These are phyloP conservation scores for Agrilus cyanescens DNA, from an alignment of 2,888 invertebrate species.

Conservation along the genomic window DNA sequence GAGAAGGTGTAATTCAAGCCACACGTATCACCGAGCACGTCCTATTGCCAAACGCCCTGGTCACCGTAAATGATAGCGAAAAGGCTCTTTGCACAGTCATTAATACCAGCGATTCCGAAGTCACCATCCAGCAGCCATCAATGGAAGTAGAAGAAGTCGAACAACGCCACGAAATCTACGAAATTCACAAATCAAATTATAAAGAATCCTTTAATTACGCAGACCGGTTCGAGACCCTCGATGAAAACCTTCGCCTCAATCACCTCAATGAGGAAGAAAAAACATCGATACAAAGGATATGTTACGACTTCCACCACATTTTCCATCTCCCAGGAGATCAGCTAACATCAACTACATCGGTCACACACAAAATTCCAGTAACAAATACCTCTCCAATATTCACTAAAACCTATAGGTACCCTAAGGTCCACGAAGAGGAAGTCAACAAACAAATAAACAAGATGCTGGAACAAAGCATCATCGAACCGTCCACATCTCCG, in stretches of 20 bases:
- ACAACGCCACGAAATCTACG: no score
- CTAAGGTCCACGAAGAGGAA: conserved; percentile 22
- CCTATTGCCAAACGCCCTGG: no score
- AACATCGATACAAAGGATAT: conserved; percentile 3
- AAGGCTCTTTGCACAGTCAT: no score
- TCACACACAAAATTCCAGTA: conserved; percentile 25
- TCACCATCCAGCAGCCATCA: no score
- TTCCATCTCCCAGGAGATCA: conserved; percentile 13
- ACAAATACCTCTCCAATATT: conserved; percentile 20
- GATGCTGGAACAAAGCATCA: conserved; percentile 22
- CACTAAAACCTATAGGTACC: conserved; percentile 26
- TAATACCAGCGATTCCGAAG: no score
- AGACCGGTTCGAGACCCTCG: no score
- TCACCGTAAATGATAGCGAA: no score
- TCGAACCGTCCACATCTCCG: conserved; percentile 16
- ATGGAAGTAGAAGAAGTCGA: no score
- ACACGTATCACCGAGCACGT: no score
- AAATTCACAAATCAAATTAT: no score
- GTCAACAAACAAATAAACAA: conserved; percentile 24
- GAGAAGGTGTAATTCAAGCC: no score
- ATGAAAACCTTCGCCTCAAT: background rate
- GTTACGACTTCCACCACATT: conserved; percentile 7
- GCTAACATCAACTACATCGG: conserved; percentile 13
- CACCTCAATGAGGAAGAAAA: conserved; percentile 11
- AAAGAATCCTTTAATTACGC: no score